phyloP scores from a whole-genome alignment of 2,888 invertebrate genomes.

The Meloe dianella region DNA sequence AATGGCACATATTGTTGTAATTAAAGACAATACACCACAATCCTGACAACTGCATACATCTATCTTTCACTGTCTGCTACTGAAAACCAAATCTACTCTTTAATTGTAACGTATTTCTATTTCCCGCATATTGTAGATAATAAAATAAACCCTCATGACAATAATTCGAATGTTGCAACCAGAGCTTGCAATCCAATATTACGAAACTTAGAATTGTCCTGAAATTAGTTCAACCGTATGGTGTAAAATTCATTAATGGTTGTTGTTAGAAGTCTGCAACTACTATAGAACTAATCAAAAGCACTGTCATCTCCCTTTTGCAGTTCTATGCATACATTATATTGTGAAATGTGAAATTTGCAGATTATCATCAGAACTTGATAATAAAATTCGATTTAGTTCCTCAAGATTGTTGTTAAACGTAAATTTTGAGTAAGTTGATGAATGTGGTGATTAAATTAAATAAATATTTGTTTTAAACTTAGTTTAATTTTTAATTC shows the following conservation, averaged over 20 bases:
- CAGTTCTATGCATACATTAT: background rate
- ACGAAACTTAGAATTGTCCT: conserved; percentile 10
- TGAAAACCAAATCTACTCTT: background rate
- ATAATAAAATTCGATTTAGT: no score
- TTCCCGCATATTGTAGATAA: background rate
- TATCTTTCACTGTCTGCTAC: no score
- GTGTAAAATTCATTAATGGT: conserved; percentile 7
- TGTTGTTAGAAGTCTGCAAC: background rate
- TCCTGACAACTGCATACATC: no score
- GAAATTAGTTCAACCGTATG: conserved; percentile 12
- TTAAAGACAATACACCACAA: no score
- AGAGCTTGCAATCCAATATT: conserved; percentile 6
- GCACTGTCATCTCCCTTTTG: background rate
- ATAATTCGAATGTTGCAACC: conserved; percentile 12
- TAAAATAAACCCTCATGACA: background rate
- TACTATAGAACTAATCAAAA: conserved; percentile 9
- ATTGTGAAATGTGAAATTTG: background rate
- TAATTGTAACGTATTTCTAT: background rate
- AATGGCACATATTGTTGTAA: no score
- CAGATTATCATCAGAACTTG: background rate
- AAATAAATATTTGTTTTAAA: no score
- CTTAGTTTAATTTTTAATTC: no score
- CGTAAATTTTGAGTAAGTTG: background rate
- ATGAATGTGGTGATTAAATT: no score
- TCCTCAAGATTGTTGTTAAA: background rate